Conservation (phyloP, 1,140 invertebrate genomes). For the Acromyrmex heyeri region DNA sequence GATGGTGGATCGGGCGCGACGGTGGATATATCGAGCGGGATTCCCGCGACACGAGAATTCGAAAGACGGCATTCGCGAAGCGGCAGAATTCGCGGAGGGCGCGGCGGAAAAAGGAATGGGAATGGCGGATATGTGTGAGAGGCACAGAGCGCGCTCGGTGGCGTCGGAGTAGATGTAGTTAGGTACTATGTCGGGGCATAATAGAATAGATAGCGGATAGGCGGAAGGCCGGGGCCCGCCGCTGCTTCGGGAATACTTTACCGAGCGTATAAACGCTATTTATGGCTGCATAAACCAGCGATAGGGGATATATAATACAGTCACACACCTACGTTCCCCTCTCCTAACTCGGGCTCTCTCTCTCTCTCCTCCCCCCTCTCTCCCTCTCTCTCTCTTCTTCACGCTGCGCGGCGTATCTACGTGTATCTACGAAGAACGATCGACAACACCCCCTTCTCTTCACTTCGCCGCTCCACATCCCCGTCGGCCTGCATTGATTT, state of each 20-base stretch:
- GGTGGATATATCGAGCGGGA: slow-evolving; percentile 69
- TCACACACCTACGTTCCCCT: slow-evolving; percentile 74
- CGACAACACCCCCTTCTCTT: slow-evolving; percentile 71
- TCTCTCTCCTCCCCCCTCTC: slow-evolving; percentile 19
- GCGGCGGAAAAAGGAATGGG: slow-evolving; percentile 58
- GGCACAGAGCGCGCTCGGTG: slow-evolving; percentile 51
- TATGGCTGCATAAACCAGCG: slow-evolving; percentile 85
- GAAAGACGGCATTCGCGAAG: slow-evolving; percentile 70
- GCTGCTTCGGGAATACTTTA: slow-evolving; percentile 84
- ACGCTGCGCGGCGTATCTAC: slow-evolving; percentile 70
- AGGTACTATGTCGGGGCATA: slow-evolving; percentile 80
- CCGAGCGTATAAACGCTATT: slow-evolving; percentile 85
- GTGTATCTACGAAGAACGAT: slow-evolving; percentile 79
- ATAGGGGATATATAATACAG: slow-evolving; percentile 84
- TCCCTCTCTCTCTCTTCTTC: slow-evolving; percentile 44
- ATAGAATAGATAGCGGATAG: slow-evolving; percentile 84
- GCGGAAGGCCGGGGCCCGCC: slow-evolving; percentile 77
- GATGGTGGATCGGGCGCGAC: slow-evolving; percentile 26
- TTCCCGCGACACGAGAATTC: slow-evolving; percentile 65
- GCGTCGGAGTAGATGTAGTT: slow-evolving; percentile 69
- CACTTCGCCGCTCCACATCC: slow-evolving; percentile 65
- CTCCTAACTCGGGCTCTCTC: slow-evolving; percentile 26
- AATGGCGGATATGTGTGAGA: slow-evolving; percentile 68
- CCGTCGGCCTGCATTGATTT: slow-evolving; percentile 80
- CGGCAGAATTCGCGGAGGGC: slow-evolving; percentile 25